Conservation (phyloP, 2,113 vertebrate genomes). For the Seriola rivoliana region DNA sequence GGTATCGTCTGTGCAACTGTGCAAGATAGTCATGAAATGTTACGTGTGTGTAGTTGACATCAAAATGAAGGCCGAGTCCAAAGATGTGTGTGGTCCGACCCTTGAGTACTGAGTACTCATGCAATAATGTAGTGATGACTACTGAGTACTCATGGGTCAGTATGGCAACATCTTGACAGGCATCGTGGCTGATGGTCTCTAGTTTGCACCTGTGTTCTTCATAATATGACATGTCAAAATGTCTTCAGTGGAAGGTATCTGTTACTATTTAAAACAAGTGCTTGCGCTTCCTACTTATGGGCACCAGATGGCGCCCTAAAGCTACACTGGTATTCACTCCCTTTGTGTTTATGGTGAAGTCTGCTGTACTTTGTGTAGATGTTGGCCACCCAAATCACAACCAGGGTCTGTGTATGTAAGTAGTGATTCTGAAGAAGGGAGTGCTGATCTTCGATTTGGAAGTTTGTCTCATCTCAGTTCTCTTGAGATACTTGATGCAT, state of each 20-base stretch:
- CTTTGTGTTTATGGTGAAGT: not conserved
- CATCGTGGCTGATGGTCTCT: too few relatives aligned
- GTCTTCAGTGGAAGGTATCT: not conserved
- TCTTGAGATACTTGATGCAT: slow-evolving; percentile 49
- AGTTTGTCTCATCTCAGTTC: slow-evolving; percentile 44
- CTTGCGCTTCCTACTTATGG: slow-evolving; percentile 17
- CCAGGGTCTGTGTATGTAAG: not conserved
- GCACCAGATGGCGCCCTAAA: slow-evolving; percentile 58
- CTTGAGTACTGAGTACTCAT: too few relatives aligned
- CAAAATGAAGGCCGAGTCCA: too few relatives aligned
- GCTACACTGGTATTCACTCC: slow-evolving; percentile 1
- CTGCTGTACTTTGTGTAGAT: slow-evolving; percentile 3
- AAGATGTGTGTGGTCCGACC: too few relatives aligned
- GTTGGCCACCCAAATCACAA: not conserved
- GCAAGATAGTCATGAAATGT: too few relatives aligned
- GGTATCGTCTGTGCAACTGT: too few relatives aligned
- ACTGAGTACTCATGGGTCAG: too few relatives aligned
- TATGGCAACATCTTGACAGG: too few relatives aligned
- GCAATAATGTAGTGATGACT: too few relatives aligned
- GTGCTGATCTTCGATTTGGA: slow-evolving; percentile 21
- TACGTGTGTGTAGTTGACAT: too few relatives aligned
- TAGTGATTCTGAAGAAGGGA: not conserved
- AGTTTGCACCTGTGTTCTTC: not conserved
- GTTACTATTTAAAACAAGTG: not conserved
- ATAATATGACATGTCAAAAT: not conserved